Evolutionary conservation across 1,140 invertebrate species (phyloP).

Genomic region (Gryon sp.): DNA sequence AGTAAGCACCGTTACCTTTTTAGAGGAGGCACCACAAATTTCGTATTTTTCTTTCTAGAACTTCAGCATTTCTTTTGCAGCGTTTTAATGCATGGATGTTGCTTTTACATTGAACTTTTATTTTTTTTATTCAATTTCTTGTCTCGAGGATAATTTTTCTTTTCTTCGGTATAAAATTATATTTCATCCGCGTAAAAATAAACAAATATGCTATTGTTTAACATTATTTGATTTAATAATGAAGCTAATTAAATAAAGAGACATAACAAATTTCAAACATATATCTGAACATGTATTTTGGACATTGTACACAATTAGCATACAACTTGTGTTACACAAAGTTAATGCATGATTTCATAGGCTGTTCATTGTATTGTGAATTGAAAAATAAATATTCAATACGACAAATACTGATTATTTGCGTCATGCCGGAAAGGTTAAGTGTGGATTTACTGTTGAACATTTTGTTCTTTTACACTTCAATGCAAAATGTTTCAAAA

Average conservation of each 20-base stretch:
- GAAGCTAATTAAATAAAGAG: no score
- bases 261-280: no score
- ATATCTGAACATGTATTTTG: no score
- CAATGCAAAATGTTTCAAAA: no score
- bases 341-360: constrained; percentile 26
- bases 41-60: constrained; percentile 61
- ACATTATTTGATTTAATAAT: no score
- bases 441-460: no score
- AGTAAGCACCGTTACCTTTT: constrained; percentile 67
- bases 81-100: constrained; percentile 60
- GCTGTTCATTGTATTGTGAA: constrained; percentile 27
- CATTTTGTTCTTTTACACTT: no score
- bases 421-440: constrained; percentile 31
- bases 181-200: no score
- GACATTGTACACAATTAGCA: constrained; percentile 3
- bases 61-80: constrained; percentile 50
- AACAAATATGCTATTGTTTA: no score
- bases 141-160: neutral
- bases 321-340: constrained; percentile 18
- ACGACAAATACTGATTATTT: constrained; percentile 10
- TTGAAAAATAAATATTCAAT: constrained; percentile 52
- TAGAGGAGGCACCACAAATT: constrained; percentile 59
- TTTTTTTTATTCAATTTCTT: constrained; percentile 55
- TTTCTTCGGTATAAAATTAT: constrained; percentile 12
- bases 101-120: constrained; percentile 50